Base-by-base conservation (phyloP, 2,113 vertebrate species). In the Siniperca knerii region DNA sequence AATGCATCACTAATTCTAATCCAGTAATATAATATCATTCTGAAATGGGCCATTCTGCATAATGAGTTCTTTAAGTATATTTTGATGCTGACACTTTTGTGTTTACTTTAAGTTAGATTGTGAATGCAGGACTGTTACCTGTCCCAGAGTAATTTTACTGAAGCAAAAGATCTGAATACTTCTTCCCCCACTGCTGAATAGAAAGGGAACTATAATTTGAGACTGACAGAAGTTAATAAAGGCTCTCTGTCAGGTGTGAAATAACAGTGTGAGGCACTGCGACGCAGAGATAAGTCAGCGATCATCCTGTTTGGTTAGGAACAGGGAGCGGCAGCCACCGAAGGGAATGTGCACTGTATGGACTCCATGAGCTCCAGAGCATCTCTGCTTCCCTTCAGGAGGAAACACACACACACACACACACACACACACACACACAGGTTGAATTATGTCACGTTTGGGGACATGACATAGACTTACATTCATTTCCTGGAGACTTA, bases 261-360 rank as follows among this genome's bases (percentile, higher is more conserved):
- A 88, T 58, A 87, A 88, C 83, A 88, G 67, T 46, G 3, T 37
- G 62, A 83, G 77, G 25, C 40, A 10, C 62, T 69, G 83, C 77
- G 77, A 40, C 6, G 5, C 52, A 44, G 37, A 77, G 83, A 88
- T 70, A 70, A 85, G 83, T 65, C 55, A 83, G 35, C 20, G 70
- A 52, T 87, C 86, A 77, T 90, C 88, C 89, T 90, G 89, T 89
- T 90, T 65, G 71, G 78, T 89, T 81, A 81, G 85, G 16, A 60
- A 74, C 48, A 65, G 77, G 85, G 78, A 82, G 87, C 7, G 8
- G 65, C 65, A 42, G 40, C 86, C 68, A 54, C 33, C n/a, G 2
- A 23, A 25, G 70, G 79, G 77, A 79, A 54, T 44, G 67, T 71
- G 76, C 10, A n/a, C 52, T 75, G 15, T 44, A 60, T 44, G n/a